These are phyloP conservation scores for Perca schrenkii DNA, from an alignment of 2,113 vertebrate species.

Conservation along the genomic window DNA sequence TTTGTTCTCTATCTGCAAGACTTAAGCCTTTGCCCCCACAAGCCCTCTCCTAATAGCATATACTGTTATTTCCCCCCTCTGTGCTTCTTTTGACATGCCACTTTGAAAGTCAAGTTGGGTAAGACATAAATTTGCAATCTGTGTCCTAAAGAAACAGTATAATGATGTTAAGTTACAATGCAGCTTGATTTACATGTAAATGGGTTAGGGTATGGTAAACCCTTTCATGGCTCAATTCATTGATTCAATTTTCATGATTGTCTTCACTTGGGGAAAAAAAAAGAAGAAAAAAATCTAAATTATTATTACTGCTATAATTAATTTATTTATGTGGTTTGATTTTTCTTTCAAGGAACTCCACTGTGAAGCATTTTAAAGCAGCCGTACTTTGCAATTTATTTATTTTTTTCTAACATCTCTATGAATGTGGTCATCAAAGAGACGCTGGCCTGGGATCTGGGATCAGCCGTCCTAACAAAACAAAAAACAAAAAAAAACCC, in stretches of 20 bases:
- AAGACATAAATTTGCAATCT: conserved; percentile 25
- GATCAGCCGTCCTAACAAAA: conserved; percentile 11
- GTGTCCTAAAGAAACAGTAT: conserved; percentile 12
- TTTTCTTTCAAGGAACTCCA: conserved; percentile 18
- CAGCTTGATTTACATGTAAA: conserved; percentile 42
- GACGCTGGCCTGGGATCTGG: conserved; percentile 6
- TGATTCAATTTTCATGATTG: not conserved
- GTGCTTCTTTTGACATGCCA: conserved; percentile 55
- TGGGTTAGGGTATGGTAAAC: too few species aligned
- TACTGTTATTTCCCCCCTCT: conserved; percentile 38
- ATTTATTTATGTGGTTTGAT: conserved; percentile 24
- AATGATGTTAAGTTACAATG: conserved; percentile 18
- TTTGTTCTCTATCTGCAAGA: conserved; percentile 34
- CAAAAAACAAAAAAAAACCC: not conserved
- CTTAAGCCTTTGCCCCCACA: conserved; percentile 50
- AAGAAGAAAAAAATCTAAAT: not conserved
- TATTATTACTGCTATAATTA: not conserved
- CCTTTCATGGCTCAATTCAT: not conserved
- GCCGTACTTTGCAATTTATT: not conserved
- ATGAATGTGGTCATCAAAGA: conserved; percentile 33
- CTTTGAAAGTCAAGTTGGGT: conserved; percentile 21
- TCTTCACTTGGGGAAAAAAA: too few species aligned
- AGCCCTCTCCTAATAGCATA: conserved; percentile 61
- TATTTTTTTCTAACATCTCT: not conserved
- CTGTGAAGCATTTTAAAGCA: conserved; percentile 1